Evolutionary conservation across 2,113 vertebrate species (phyloP), one percentile per base, ranked within the genome.

Genomic region (Myxocyprinus asiaticus): DNA sequence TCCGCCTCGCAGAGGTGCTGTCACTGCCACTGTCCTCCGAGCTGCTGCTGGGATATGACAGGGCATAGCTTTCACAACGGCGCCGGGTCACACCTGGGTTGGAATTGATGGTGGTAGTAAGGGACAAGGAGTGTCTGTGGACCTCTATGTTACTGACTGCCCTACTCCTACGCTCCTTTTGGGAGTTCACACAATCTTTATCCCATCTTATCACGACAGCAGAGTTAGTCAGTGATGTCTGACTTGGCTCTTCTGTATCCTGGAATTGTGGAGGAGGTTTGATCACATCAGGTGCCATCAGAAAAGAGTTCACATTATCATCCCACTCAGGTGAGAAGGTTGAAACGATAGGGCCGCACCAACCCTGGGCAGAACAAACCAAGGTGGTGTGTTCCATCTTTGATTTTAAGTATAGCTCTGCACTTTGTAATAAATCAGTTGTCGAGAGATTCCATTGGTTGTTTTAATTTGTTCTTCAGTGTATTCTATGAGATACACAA

Each of bases 1-100:
- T 90, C 67, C 89, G 84, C n/a, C 87, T 86, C 4, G 92, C 72
- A 0, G 92, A 89, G 12, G 94, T 75, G 69, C 95, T 95, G 88
- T 95, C 94, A 0, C 88, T 94, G 61, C 87, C 92, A 77, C 94
- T 94, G 73, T 94, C 94, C 70, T 96, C 94, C 0, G 94, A 95
- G 79, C 93, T 93, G 68, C 93, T 92, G 0, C 93, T 94, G 82
- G 94, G 90, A 80, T 93, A 94, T 78, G 92, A 92, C 76, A 94
- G 88, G 74, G 90, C 85, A 0, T 92, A 92, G 86, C 90, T 92
- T 81, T 93, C 90, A 0, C 89, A 91, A 58, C 91, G 0, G 84
- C 78, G 80, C 8, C 92, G 0, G 69, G 15, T 0, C 74, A 88
- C 55, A 9, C 87, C 73, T 3, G 83, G 90, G 1, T 89, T 90